Evolutionary conservation across 1,140 invertebrate species (phyloP).

Genomic region (Aphelenchoides besseyi): DNA sequence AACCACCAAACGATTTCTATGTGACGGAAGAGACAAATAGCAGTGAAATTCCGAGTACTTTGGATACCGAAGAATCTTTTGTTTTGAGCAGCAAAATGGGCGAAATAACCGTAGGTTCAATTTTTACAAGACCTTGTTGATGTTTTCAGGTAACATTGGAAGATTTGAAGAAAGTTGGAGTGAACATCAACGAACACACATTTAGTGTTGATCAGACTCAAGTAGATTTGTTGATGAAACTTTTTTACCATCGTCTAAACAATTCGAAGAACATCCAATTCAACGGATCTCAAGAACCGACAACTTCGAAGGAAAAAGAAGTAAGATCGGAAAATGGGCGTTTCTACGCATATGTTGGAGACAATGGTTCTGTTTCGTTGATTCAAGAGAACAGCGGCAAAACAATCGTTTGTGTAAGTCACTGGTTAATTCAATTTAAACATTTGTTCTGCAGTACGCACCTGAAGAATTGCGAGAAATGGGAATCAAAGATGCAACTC

Average conservation of each 20-base stretch:
- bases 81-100: not conserved
- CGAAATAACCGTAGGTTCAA: not conserved
- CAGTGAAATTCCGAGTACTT: too few species aligned
- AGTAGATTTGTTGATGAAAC: not conserved
- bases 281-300: not conserved
- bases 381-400: not conserved
- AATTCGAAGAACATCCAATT: not conserved
- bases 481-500: not conserved
- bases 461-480: not conserved
- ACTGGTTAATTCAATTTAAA: too few species aligned
- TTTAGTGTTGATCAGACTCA: not conserved
- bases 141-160: not conserved
- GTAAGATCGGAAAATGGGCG: not conserved
- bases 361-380: not conserved
- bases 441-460: too few species aligned
- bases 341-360: not conserved
- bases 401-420: not conserved
- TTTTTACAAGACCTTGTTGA: not conserved
- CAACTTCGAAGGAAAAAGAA: not conserved
- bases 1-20: too few species aligned
- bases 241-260: not conserved
- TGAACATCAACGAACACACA: not conserved
- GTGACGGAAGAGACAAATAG: too few species aligned
- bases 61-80: not conserved
- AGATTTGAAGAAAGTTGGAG: not conserved